Evolutionary conservation across 2,888 invertebrate genomes (phyloP).

Genomic region (Ochropleura plecta): DNA sequence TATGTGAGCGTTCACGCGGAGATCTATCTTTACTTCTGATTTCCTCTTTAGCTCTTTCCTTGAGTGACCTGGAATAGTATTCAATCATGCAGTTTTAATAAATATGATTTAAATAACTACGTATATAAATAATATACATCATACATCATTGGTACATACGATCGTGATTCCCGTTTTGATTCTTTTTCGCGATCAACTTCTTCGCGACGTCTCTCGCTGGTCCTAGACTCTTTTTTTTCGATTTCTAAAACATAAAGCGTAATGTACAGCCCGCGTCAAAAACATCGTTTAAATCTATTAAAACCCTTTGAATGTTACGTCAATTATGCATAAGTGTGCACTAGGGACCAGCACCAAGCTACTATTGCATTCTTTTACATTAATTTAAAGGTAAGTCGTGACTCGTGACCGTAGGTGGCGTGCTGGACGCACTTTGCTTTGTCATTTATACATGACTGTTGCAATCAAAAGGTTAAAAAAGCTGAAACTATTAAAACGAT

Average conservation of each 20-base stretch:
- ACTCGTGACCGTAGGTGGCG: no score
- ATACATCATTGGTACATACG: conserved; percentile 72
- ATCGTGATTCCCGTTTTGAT: conserved; percentile 84
- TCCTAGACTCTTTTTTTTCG: conserved; percentile 83
- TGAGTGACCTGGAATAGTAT: conserved; percentile 80
- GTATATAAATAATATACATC: not conserved
- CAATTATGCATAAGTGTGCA: no score
- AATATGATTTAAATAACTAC: not conserved
- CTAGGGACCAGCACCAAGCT: no score
- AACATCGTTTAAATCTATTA: not conserved
- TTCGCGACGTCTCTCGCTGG: conserved; percentile 83
- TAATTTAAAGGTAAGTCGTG: no score
- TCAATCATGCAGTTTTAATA: not conserved
- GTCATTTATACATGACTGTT: no score
- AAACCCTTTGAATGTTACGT: no score
- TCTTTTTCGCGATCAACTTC: conserved; percentile 86
- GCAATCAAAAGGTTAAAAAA: not conserved
- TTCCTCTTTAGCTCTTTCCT: conserved; percentile 92
- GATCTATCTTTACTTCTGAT: conserved; percentile 90
- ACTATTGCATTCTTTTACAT: no score
- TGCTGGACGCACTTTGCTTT: no score
- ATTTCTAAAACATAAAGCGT: conserved; percentile 70
- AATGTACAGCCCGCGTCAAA: not conserved
- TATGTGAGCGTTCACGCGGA: conserved; percentile 85
- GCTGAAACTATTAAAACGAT: not conserved